A percentile compares a stretch with the other conserved stretches of the same genome.
phyloP scores from a whole-genome alignment of 2,113 vertebrate genomes.

The Enhydra lutris region DNA sequence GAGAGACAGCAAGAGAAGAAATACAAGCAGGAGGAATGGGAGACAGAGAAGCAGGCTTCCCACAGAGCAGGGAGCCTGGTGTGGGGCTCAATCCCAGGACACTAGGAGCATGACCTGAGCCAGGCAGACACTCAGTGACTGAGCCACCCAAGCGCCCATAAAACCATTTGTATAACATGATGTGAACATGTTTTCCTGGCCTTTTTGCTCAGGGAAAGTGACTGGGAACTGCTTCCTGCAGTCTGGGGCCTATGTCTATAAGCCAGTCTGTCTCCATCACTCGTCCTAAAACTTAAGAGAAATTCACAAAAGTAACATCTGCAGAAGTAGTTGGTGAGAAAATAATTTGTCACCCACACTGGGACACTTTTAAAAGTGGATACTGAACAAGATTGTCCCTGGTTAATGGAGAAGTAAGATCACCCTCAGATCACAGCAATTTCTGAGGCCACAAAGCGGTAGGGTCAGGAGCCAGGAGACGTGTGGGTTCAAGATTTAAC shows the following conservation, averaged over 20 bases:
- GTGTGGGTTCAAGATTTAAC: background rate
- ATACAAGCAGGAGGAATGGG: no score
- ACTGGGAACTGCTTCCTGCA: background rate
- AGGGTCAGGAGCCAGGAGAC: background rate
- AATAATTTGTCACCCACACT: background rate
- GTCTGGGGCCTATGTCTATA: background rate
- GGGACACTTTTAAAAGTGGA: background rate
- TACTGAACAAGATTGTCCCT: background rate
- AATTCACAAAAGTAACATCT: background rate
- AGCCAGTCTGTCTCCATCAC: background rate
- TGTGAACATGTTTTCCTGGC: background rate
- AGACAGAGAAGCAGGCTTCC: no score
- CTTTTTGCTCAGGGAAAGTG: fast-evolving
- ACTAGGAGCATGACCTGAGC: no score
- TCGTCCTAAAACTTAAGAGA: background rate
- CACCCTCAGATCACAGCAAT: background rate
- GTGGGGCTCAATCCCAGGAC: no score
- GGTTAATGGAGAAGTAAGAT: background rate
- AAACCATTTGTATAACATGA: background rate
- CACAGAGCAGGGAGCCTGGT: no score
- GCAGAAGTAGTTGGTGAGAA: background rate
- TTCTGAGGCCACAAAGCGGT: background rate
- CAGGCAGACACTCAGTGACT: no score
- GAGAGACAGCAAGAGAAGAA: no score
- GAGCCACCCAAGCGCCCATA: no score